Percentiles rank a stretch among this genome's conserved stretches.
These are phyloP conservation scores for Nephotettix cincticeps DNA, from an alignment of 1,140 invertebrate genomes.

Conservation along the genomic window DNA sequence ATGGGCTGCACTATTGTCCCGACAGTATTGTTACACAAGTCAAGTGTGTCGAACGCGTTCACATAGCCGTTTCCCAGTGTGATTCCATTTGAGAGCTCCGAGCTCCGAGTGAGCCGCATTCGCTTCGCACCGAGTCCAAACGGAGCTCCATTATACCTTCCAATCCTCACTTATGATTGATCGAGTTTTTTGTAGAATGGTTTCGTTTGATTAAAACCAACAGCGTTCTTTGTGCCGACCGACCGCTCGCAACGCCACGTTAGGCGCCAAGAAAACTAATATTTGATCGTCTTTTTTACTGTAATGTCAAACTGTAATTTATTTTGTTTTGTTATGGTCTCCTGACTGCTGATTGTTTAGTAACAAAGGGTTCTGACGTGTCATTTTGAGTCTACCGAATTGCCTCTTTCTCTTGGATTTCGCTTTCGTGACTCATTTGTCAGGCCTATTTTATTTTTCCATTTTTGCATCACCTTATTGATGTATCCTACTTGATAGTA, in stretches of 20 bases:
- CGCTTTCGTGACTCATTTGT: no score
- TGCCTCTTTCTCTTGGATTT: no score
- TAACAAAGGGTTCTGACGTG: slow-evolving; percentile 8
- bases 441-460: no score
- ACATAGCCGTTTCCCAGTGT: neutral
- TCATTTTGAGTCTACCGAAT: neutral
- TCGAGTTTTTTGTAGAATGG: slow-evolving; percentile 20
- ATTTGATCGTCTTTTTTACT: slow-evolving; percentile 21
- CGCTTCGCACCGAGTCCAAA: slow-evolving; percentile 14
- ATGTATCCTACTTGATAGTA: no score
- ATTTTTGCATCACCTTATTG: no score
- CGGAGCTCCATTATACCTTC: slow-evolving; percentile 9
- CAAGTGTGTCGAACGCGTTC: neutral
- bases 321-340: slow-evolving; percentile 22
- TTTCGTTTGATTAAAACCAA: slow-evolving; percentile 23
- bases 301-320: slow-evolving; percentile 22
- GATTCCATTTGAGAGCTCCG: neutral
- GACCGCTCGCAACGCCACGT: slow-evolving; percentile 16
- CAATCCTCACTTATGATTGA: slow-evolving; percentile 20
- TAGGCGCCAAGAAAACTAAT: slow-evolving; percentile 21
- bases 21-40: no score
- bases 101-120: neutral
- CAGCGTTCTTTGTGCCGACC: slow-evolving; percentile 15
- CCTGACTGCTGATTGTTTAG: slow-evolving; percentile 13
- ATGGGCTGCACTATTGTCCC: no score